Conservation (phyloP, 2,888 invertebrate species). For the Stegophylla sp. region DNA sequence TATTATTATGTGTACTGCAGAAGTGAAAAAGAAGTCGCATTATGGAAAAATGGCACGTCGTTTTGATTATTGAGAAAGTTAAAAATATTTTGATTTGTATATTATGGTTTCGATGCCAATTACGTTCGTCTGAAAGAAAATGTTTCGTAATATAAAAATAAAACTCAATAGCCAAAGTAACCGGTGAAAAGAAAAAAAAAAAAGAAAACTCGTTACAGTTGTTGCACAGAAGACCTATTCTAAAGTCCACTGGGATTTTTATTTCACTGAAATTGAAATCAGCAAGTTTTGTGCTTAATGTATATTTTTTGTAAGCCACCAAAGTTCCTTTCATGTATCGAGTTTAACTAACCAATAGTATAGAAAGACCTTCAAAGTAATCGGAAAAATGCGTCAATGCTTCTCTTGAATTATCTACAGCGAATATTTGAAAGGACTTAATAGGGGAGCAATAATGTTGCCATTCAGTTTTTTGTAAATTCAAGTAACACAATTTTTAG, state of each 20-base stretch:
- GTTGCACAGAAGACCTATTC: conserved; percentile 46
- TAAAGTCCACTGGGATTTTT: conserved; percentile 44
- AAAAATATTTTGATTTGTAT: not conserved
- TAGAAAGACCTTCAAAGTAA: conserved; percentile 7
- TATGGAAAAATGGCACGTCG: not conserved
- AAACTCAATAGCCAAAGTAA: not conserved
- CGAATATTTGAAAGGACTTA: not conserved
- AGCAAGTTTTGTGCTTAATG: conserved; percentile 30
- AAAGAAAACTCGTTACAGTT: conserved; percentile 40
- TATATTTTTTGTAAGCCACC: conserved; percentile 16
- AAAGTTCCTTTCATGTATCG: conserved; percentile 37
- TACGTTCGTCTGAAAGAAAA: not conserved
- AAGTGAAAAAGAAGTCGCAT: conserved; percentile 1
- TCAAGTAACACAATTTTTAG: too few relatives aligned
- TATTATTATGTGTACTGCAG: not conserved
- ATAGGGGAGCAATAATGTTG: not conserved
- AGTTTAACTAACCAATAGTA: conserved; percentile 39
- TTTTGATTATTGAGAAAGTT: not conserved
- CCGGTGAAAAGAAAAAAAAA: not conserved
- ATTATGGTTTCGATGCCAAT: conserved; percentile 4
- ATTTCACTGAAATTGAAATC: conserved; percentile 50
- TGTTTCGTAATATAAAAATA: conserved; percentile 10
- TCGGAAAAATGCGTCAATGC: conserved; percentile 3
- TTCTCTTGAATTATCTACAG: not conserved
- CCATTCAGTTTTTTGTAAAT: not conserved